Base-by-base conservation (phyloP, 1,140 invertebrate genomes). In the Tachypleus tridentatus region DNA sequence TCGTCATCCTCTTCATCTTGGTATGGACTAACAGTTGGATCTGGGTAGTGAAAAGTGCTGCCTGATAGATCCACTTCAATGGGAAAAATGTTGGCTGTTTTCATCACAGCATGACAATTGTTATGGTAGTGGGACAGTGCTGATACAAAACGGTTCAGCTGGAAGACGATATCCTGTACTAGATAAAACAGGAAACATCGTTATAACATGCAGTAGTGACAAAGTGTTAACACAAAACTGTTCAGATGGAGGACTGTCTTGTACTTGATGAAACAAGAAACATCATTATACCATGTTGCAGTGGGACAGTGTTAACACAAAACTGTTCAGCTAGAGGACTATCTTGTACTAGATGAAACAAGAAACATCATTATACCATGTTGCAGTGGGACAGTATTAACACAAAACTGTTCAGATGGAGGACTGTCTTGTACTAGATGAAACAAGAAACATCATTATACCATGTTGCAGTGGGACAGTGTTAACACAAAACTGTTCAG, bases 11-110 rank as follows among this genome's bases (percentile, higher is more conserved):
- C 65, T 47, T 68, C 64, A 58, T 70, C 69, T 8, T 72, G 69
- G 58, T 69, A 61, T 11, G 66, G 58, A 59, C 58, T 66, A 8
- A 62, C 48, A 8, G 50, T 49, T 8, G 67, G 61, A 9, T 70
- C 59, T 29, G 65, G 49, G 64, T 79, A 78, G 9, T 75, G 77
- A 74, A 97, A 97, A 51, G 93, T 93, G 59, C 87, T 89, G 72
- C 90, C 84, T 3, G 90, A 87, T 10, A 98, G 80, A 78, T 98
- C 94, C 11, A 98, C 89, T 80, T 99, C 96, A 7, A 99, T 93
- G 0, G 95, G 96, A 77, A 98, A 98, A 5, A 97, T 80, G 0
- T 85, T 82, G 57, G 85, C 82, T 51, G 86, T 84, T 56, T 95
- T 78, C 68, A 93, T 81, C 5, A 82, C 73, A 5, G 72, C 72